Base-by-base conservation (phyloP, 2,888 invertebrate species). In the Acanthococcus lagerstroemiae region DNA sequence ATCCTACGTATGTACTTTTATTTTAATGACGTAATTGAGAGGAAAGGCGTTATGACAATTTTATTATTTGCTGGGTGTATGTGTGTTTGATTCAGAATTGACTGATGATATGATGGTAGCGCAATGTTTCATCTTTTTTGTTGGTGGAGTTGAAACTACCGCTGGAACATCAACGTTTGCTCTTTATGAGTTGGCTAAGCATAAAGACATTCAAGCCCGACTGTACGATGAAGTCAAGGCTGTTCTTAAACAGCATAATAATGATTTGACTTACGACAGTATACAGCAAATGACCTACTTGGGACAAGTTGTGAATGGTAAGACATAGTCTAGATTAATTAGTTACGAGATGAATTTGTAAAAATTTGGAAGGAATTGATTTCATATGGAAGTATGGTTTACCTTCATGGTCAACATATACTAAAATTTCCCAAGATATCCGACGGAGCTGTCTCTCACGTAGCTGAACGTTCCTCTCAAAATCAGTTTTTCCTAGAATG, bases 131-230 rank as follows among this genome's bases (percentile, higher is more conserved):
- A 76, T 80, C 0, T 80, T 82, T 70, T 80, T 80, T 69, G 68
- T 78, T 1, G 81, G 80, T 22, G 81, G 81, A 1, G 79, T 77
- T 69, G 81, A 81, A 71, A 81, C 81, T 0, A 79, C 80, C 0
- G 81, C 82, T 0, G 79, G 82, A 0, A 80, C 82, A 0, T 76
- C 83, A 54, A 79, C 80, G 22, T 82, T 81, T 71, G 74, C 80
- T 9, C 75, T 83, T 37, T 78, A 82, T 71, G 81, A 82, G 73
- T 72, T 84, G 60, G 80, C 81, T 0, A 75, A 79, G 0, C 74
- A 82, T 68, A 79, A 76, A 3, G 74, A 78, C 3, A 72, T 80
- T 7, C 82, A 82, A 67, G 73, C 76, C 0, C 78, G 74, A 71
- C 69, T 83, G 72, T 74, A 79, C 3, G 60, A 71, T 1, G 83